Evolutionary conservation across 1,140 invertebrate species (phyloP), one percentile per base, ranked within the genome.

Genomic region (Pseudobourletiella spinata): DNA sequence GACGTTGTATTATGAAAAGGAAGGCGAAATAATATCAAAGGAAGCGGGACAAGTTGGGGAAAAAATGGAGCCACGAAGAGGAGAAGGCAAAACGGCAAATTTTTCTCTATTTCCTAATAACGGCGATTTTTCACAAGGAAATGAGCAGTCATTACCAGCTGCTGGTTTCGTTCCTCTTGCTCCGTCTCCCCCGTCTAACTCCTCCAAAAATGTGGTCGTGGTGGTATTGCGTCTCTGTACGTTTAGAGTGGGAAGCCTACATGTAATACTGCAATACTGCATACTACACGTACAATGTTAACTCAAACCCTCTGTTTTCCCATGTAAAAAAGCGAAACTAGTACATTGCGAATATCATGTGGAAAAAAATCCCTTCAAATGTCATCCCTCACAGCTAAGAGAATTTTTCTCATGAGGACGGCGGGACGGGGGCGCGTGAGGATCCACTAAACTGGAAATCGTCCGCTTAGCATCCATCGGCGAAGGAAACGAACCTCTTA

Each of bases 111-210:
- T 61, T 65, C 64, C 64, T 65, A 65, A 65, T 65, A 65, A 65
- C 64, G 46, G 56, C 59, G 64, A 65, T 65, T 65, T 65, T 65
- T 65, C 64, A 65, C 55, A 54, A 61, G 59, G 64, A 65, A 65
- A 65, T 65, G 64, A 65, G 64, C 59, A 65, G 64, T 65, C 64
- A 62, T 65, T 65, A 65, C 64, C 64, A 65, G 59, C 64, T 65
- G 64, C 59, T 65, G 50, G 57, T 61, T 61, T 51, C 39, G 63
- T 39, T 55, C 39, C 39, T n/a, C 43, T 25, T 44, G 1, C 26
- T n/a, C 22, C 35, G 8, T 57, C 14, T 16, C 25, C 22, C 28
- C 26, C 20, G 35, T 28, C 16, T 57, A 57, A 3, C 32, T 48
- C 22, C 6, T 18, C 6, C 22, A 48, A 18, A 39, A 39, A 39